Conservation (phyloP, 1,140 invertebrate genomes). For the Pogonognathellus flavescens region DNA sequence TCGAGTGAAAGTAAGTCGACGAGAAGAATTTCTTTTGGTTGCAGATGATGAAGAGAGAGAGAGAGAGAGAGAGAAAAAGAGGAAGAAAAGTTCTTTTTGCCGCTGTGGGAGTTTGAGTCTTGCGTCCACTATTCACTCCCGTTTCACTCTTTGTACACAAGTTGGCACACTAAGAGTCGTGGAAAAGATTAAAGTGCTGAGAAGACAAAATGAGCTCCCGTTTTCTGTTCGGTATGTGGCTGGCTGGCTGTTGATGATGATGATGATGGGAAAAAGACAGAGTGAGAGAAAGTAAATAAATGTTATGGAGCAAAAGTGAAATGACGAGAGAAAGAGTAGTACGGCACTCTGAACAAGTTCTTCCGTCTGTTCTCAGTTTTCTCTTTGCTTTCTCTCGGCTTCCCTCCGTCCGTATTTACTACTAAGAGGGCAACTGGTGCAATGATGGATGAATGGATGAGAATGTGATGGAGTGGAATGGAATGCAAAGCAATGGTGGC, state of each 20-base stretch:
- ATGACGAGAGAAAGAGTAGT: not conserved
- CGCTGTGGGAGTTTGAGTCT: conserved; percentile 27
- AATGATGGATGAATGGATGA: conserved; percentile 48
- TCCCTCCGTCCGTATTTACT: too few species aligned
- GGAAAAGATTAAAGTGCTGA: conserved; percentile 38
- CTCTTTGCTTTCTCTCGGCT: too few species aligned
- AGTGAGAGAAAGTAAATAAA: conserved; percentile 42
- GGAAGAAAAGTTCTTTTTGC: conserved; percentile 32
- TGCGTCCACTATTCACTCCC: conserved; percentile 18
- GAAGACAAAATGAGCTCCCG: conserved; percentile 32
- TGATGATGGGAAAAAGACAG: conserved; percentile 48
- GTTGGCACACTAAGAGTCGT: not conserved
- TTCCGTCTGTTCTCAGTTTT: too few species aligned
- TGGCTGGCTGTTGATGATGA: conserved; percentile 18
- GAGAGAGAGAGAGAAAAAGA: not conserved
- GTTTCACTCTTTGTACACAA: not conserved
- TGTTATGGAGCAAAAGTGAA: not conserved
- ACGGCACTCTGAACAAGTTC: too few species aligned
- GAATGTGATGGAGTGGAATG: conserved; percentile 48
- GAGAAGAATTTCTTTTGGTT: conserved; percentile 18
- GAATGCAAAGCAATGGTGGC: conserved; percentile 47
- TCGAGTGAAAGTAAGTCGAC: conserved; percentile 7
- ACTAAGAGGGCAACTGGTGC: conserved; percentile 30
- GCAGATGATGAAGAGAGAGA: not conserved
- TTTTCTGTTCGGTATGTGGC: conserved; percentile 31